A percentile compares a stretch with the other conserved stretches of the same genome.
phyloP scores from a whole-genome alignment of 2,888 invertebrate genomes.

The Euphydryas editha region DNA sequence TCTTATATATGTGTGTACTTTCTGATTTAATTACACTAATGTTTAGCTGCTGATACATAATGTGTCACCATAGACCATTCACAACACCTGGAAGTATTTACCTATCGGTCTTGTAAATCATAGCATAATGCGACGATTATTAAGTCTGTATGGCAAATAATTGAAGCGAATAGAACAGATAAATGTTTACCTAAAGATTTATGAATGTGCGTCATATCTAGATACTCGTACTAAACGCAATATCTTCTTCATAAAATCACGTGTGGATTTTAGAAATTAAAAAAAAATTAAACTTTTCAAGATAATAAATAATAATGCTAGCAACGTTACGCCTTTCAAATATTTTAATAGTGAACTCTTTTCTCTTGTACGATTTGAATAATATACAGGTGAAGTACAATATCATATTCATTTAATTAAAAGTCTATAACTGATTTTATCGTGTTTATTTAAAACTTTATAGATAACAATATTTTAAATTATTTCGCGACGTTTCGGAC shows the following conservation, averaged over 20 bases:
- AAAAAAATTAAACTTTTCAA: background rate
- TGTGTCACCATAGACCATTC: background rate
- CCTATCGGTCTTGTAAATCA: constrained; percentile 15
- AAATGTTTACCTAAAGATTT: constrained; percentile 10
- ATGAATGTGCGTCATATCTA: background rate
- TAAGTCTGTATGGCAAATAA: constrained; percentile 24
- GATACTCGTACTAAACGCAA: background rate
- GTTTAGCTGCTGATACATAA: too few species aligned
- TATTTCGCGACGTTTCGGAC: too few species aligned
- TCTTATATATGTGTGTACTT: background rate
- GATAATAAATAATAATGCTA: too few species aligned
- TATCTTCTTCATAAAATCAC: background rate
- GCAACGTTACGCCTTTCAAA: too few species aligned
- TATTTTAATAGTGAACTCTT: too few species aligned
- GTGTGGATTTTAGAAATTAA: background rate
- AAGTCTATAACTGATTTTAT: too few species aligned
- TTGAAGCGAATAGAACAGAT: constrained; percentile 19
- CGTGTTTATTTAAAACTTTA: too few species aligned
- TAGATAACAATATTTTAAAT: too few species aligned
- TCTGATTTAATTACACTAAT: too few species aligned
- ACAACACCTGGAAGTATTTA: constrained; percentile 6
- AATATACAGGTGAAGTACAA: too few species aligned
- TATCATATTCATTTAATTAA: too few species aligned
- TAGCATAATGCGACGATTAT: constrained; percentile 27
- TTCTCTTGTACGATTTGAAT: too few species aligned